phyloP scores from a whole-genome alignment of 2,797 vertebrate species.

The Syngnathus rostellatus region DNA sequence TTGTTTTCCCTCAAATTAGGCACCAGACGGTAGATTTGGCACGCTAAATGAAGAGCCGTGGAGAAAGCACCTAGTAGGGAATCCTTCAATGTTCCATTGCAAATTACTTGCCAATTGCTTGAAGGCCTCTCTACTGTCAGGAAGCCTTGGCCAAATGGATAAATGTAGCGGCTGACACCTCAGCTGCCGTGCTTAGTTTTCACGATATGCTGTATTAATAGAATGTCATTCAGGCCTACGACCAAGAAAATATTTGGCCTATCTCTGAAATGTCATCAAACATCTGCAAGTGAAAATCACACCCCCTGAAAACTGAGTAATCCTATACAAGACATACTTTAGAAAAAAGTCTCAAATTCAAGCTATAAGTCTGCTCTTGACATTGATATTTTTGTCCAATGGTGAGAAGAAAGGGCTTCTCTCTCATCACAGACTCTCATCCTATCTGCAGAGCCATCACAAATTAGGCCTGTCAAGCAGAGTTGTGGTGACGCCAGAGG shows the following conservation, averaged over 20 bases:
- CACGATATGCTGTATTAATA: no score
- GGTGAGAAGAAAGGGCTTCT: constrained; percentile 22
- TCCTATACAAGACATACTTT: background rate
- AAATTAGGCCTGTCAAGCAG: constrained; percentile 55
- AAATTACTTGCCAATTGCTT: constrained; percentile 38
- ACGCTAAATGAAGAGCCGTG: constrained; percentile 19
- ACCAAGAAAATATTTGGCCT: no score
- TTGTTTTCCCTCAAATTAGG: constrained; percentile 43
- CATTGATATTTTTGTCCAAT: background rate
- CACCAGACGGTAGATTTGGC: constrained; percentile 48
- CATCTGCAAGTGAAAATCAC: no score
- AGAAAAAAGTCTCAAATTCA: background rate
- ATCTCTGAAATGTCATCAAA: no score
- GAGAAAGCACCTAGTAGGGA: constrained; percentile 30
- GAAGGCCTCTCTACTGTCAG: constrained; percentile 16
- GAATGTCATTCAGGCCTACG: no score
- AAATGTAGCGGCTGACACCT: background rate
- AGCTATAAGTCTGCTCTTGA: background rate
- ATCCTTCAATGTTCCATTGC: constrained; percentile 27
- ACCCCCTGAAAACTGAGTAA: no score
- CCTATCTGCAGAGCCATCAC: constrained; percentile 51
- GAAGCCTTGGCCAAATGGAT: background rate
- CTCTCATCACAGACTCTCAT: constrained; percentile 28
- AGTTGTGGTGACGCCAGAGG: constrained; percentile 40
- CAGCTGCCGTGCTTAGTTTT: no score